phyloP scores from a whole-genome alignment of 1,140 invertebrate species.

The Nephila pilipes region DNA sequence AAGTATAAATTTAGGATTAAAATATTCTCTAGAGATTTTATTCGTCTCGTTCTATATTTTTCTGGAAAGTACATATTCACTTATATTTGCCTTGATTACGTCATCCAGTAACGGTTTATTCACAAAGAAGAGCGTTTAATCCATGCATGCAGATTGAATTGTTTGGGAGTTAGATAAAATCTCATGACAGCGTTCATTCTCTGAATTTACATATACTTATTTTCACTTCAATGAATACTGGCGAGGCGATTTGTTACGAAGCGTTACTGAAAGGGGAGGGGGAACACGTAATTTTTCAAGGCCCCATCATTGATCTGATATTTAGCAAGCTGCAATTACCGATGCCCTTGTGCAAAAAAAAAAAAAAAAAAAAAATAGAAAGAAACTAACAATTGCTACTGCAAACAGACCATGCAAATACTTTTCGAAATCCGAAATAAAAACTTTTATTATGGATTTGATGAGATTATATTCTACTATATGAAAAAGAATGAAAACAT shows the following conservation, averaged over 20 bases:
- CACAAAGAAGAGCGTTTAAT: neutral
- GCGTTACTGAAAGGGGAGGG: neutral
- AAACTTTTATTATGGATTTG: too few species aligned
- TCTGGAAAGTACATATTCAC: neutral
- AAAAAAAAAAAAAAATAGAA: too few species aligned
- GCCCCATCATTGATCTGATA: neutral
- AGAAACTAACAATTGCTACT: neutral
- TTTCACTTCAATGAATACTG: constrained; percentile 2
- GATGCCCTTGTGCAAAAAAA: neutral
- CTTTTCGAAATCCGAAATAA: neutral
- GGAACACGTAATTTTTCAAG: neutral
- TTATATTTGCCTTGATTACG: neutral
- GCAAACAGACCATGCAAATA: neutral
- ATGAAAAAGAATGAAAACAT: too few species aligned
- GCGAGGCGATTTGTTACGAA: neutral
- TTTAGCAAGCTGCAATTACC: neutral
- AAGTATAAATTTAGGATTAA: too few species aligned
- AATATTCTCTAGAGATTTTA: too few species aligned
- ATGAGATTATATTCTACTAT: too few species aligned
- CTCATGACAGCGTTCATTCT: neutral
- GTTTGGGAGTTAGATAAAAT: neutral
- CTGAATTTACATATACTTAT: neutral
- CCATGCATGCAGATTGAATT: neutral
- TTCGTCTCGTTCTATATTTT: too few species aligned
- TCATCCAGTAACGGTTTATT: neutral